A percentile compares a stretch with the other conserved stretches of the same genome.
Conservation (phyloP, 1,140 invertebrate species). For the Brachionus sp. region DNA sequence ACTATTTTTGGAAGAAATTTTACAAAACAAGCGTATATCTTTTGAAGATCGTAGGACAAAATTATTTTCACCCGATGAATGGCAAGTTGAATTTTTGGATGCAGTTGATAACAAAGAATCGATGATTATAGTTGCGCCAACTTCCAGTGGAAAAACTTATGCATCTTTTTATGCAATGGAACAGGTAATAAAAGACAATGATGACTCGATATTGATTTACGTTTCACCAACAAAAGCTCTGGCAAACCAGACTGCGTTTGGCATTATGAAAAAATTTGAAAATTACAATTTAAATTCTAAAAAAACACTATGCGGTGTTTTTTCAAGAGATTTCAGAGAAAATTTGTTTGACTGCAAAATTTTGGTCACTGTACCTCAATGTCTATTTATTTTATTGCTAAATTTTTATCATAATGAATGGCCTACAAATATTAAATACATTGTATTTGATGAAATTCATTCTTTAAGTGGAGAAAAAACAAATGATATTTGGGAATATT, state of each 20-base stretch:
- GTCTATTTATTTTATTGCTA: neutral
- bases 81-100: constrained; percentile 33
- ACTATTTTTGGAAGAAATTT: neutral
- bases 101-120: constrained; percentile 26
- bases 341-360: constrained; percentile 11
- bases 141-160: constrained; percentile 29
- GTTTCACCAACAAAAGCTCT: constrained; percentile 24
- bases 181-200: neutral
- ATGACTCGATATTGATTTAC: constrained; percentile 23
- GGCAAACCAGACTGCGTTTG: neutral
- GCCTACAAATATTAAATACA: neutral
- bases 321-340: constrained; percentile 29
- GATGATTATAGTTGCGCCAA: constrained; percentile 14
- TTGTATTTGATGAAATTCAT: constrained; percentile 36
- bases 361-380: constrained; percentile 24
- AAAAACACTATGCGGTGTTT: constrained; percentile 8
- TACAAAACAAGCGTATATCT: neutral
- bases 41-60: neutral
- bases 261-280: neutral
- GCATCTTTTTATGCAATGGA: constrained; percentile 41
- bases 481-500: constrained; percentile 4
- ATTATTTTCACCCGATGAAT: constrained; percentile 2
- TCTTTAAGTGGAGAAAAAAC: neutral
- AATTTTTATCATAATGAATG: neutral
- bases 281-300: neutral